Percentiles rank a stretch among this genome's conserved stretches.
Evolutionary conservation across 2,888 invertebrate species (phyloP).

Genomic region (Pristionchus entomophagus): DNA sequence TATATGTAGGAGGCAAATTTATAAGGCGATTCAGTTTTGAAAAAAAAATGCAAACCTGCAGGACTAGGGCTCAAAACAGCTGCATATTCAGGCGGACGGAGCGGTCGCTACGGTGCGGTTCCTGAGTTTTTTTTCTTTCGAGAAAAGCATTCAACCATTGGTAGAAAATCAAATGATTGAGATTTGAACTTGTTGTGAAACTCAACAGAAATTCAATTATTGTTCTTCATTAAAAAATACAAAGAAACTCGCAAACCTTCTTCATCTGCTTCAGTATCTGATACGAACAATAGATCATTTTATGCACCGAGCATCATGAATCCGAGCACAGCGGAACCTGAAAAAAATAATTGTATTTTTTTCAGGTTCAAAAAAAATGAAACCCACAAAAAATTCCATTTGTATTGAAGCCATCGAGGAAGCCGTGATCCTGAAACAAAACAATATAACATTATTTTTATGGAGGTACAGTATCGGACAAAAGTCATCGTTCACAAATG

Average conservation of each 20-base stretch:
- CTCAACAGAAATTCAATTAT: too few species aligned
- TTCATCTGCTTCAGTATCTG: background rate
- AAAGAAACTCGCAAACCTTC: background rate
- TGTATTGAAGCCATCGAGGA: background rate
- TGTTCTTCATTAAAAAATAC: background rate
- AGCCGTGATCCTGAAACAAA: background rate
- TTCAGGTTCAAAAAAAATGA: background rate
- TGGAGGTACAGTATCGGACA: too few species aligned
- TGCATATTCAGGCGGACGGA: background rate
- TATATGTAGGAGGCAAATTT: too few species aligned
- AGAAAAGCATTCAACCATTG: too few species aligned
- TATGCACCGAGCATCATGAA: background rate
- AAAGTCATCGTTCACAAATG: too few species aligned
- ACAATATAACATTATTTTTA: too few species aligned
- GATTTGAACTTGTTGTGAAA: too few species aligned
- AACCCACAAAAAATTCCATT: background rate
- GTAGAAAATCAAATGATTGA: too few species aligned
- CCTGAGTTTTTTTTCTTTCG: too few species aligned
- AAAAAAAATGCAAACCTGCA: slow-evolving; percentile 23
- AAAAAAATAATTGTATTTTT: background rate
- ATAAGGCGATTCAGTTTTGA: too few species aligned
- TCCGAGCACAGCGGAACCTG: background rate
- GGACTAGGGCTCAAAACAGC: slow-evolving; percentile 19
- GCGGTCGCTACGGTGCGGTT: background rate
- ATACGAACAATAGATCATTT: background rate